Evolutionary conservation across 2,888 invertebrate genomes (phyloP).

Genomic region (Eupithecia pulchellata): DNA sequence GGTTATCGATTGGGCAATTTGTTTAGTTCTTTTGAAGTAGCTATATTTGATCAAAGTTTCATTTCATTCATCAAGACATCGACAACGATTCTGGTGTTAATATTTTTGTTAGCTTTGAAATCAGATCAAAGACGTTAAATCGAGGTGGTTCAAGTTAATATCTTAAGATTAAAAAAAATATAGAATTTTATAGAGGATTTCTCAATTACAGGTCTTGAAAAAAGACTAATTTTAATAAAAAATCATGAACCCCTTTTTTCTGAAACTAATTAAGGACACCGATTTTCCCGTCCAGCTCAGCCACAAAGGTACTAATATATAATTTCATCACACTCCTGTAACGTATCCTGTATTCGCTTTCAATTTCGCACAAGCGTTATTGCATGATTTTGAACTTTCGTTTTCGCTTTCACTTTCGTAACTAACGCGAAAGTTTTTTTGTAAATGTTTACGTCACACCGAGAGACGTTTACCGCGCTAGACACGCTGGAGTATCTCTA

Average conservation of each 20-base stretch:
- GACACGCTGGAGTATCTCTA: conserved; percentile 29
- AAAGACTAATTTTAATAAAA: neutral
- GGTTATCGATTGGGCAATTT: neutral
- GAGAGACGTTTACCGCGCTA: conserved; percentile 46
- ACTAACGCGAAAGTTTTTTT: conserved; percentile 50
- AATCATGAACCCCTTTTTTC: neutral
- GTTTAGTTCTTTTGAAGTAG: neutral
- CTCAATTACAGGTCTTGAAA: neutral
- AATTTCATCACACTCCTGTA: conserved; percentile 33
- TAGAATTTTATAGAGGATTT: neutral
- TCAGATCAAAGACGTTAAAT: neutral
- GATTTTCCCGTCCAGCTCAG: neutral
- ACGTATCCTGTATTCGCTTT: conserved; percentile 42
- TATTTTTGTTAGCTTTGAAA: neutral
- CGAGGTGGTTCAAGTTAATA: no score
- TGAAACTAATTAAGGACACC: neutral
- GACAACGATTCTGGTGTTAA: neutral
- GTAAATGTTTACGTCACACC: conserved; percentile 48
- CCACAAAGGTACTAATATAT: conserved; percentile 1
- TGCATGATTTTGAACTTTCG: conserved; percentile 50
- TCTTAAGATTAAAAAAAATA: no score
- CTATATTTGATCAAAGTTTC: neutral
- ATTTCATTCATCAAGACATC: neutral
- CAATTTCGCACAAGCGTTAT: conserved; percentile 44
- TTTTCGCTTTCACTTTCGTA: conserved; percentile 50